Base-by-base conservation (phyloP, 2,888 invertebrate species). In the Ectemnius lituratus region DNA sequence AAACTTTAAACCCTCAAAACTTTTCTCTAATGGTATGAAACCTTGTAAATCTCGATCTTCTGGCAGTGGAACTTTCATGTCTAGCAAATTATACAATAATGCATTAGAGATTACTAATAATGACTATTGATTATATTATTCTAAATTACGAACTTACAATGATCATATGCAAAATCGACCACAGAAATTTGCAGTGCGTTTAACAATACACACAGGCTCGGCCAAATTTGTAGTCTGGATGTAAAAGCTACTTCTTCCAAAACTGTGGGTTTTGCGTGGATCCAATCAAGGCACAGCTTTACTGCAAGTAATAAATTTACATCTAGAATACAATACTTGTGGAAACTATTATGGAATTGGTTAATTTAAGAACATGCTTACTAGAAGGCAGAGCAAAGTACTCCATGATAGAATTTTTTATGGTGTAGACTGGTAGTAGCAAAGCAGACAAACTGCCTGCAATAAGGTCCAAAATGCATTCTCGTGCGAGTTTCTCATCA, bases 31-130 rank as follows among this genome's bases (percentile, higher is more conserved):
- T 0, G 96, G 96, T 76, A 95, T 91, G 91, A 97, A 97, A 20
- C 96, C 96, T 87, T 95, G 94, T 65, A 97, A 91, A 89, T 96
- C 95, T 84, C 94, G 94, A 90, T 97, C 97, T 91, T 97, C 97
- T 0, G 95, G 94, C 66, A 97, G 91, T 3, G 96, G 96, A 59
- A 93, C 92, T 77, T 93, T 92, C 49, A 91, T 91, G 89, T 94
- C 52, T 52, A 11, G 5, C 4, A 13, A 52, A 52, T 14, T 11
- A n/a, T 16, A n/a, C 52, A 52, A 14, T 16, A 14, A 11, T 2
- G 52, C 3, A 52, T 16, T 47, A 47, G 16, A 14, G 16, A 52
- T 0, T 52, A 37, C 2, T 0, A 8, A 37, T 37, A 8, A 37
- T 6, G 2, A 8, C 8, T 37, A 0, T 37, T 52, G n/a, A 52